Percentiles rank a stretch among this genome's conserved stretches.
Evolutionary conservation across 2,113 vertebrate genomes (phyloP).

Genomic region (Ptilorrhoa leucosticta): DNA sequence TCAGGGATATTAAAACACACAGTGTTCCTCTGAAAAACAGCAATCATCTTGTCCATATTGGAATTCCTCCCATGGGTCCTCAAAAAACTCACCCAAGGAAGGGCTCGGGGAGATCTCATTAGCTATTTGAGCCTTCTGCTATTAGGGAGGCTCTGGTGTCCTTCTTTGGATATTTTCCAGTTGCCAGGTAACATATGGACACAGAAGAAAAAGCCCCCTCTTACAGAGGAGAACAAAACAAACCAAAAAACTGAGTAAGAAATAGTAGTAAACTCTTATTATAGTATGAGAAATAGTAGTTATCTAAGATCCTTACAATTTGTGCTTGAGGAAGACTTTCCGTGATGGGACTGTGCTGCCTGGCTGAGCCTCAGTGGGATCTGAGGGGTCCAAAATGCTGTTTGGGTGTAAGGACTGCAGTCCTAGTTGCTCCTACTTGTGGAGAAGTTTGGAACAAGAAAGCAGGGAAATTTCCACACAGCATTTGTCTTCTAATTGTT

Average conservation of each 20-base stretch:
- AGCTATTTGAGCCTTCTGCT: background rate
- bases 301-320: background rate
- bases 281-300: background rate
- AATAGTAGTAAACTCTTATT: background rate
- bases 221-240: background rate
- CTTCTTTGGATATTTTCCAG: background rate
- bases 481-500: background rate
- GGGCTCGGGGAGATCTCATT: background rate
- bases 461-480: background rate
- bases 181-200: background rate
- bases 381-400: background rate
- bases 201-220: background rate
- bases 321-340: background rate
- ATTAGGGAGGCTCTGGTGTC: background rate
- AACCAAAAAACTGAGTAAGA: background rate
- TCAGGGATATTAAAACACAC: background rate
- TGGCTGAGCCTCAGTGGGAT: background rate
- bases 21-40: background rate
- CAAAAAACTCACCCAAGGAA: background rate
- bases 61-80: background rate
- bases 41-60: background rate
- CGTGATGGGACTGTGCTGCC: fast-evolving
- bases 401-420: too few species aligned
- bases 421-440: background rate
- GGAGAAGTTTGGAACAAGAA: background rate